Percentiles rank a stretch among this genome's conserved stretches.
Conservation (phyloP, 2,113 vertebrate genomes). For the Pygoscelis adeliae region DNA sequence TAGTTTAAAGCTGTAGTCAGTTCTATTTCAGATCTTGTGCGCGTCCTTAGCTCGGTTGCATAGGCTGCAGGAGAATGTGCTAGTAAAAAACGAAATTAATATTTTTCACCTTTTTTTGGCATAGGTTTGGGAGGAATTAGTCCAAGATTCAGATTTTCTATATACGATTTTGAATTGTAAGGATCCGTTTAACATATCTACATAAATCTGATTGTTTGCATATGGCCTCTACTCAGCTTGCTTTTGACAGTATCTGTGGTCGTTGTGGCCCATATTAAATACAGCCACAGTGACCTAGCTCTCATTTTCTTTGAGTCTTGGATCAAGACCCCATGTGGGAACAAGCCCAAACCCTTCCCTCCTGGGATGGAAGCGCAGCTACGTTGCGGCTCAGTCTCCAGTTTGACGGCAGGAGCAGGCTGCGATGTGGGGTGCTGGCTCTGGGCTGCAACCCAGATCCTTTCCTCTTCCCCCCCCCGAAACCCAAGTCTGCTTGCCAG, state of each 20-base stretch:
- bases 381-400: background rate
- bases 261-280: background rate
- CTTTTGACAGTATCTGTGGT: background rate
- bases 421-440: background rate
- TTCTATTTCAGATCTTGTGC: background rate
- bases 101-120: background rate
- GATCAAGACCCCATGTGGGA: background rate
- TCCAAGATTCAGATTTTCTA: background rate
- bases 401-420: background rate
- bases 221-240: background rate
- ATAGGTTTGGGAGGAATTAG: background rate
- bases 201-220: background rate
- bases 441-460: background rate
- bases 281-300: background rate
- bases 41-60: background rate
- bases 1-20: background rate
- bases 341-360: background rate
- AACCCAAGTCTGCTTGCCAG: fast-evolving
- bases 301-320: background rate
- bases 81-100: background rate
- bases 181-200: background rate
- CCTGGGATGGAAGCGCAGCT: background rate
- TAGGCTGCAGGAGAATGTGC: background rate
- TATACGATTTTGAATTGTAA: background rate
- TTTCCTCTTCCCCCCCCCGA: background rate